Evolutionary conservation across 2,797 vertebrate genomes (phyloP).

Genomic region (Pipistrellus pipistrellus): DNA sequence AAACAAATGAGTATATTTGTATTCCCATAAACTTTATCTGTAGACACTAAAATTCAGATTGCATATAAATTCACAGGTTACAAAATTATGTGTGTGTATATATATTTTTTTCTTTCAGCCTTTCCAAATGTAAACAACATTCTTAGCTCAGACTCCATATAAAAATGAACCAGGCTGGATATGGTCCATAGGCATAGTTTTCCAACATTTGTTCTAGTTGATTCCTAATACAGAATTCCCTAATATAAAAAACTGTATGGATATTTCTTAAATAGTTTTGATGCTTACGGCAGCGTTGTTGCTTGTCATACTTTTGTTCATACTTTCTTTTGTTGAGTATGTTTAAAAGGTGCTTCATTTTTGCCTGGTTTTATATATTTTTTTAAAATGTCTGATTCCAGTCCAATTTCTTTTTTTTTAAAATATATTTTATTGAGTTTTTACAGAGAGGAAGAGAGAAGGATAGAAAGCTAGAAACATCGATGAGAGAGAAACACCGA

Average conservation of each 20-base stretch:
- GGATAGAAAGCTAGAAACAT: too few species aligned
- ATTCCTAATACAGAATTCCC: neutral
- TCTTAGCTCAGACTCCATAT: neutral
- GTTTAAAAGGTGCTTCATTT: neutral
- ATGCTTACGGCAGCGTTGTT: neutral
- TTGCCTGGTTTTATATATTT: neutral
- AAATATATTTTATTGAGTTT: too few species aligned
- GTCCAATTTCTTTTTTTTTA: neutral
- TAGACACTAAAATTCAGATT: neutral
- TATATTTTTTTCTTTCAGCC: neutral
- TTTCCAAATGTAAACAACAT: neutral
- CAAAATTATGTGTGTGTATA: too few species aligned
- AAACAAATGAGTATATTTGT: neutral
- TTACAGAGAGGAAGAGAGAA: too few species aligned
- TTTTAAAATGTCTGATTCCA: slow-evolving; percentile 4
- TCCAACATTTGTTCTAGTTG: neutral
- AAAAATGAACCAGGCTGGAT: neutral
- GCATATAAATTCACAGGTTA: neutral
- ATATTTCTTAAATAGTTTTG: neutral
- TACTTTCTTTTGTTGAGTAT: neutral
- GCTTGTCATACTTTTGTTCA: neutral
- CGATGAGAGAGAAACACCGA: too few species aligned
- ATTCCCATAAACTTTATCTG: neutral
- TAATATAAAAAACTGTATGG: neutral
- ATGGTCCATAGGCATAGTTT: neutral